A percentile compares a stretch with the other conserved stretches of the same genome.
Evolutionary conservation across 1,140 invertebrate species (phyloP).

Genomic region (Apis florea): DNA sequence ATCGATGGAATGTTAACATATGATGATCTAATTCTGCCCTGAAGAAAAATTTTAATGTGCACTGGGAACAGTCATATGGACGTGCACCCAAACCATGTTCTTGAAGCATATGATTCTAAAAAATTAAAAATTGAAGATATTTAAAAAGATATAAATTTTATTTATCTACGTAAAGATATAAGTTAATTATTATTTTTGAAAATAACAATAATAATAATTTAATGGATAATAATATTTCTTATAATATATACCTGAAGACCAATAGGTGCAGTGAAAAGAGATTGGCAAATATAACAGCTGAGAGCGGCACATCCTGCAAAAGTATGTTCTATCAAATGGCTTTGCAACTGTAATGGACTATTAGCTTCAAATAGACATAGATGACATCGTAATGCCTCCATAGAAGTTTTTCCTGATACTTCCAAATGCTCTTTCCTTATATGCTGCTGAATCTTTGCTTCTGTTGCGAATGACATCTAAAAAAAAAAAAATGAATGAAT

Average conservation of each 20-base stretch:
- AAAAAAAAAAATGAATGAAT: not conserved
- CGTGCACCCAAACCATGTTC: constrained; percentile 89
- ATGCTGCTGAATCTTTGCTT: constrained; percentile 86
- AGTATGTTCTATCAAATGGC: constrained; percentile 95
- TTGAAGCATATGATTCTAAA: constrained; percentile 88
- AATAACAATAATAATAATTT: not conserved
- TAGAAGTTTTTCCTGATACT: constrained; percentile 58
- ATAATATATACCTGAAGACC: constrained; percentile 83
- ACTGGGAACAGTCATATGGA: constrained; percentile 92
- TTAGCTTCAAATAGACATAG: constrained; percentile 87
- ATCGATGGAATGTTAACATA: constrained; percentile 68
- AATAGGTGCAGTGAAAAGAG: constrained; percentile 90
- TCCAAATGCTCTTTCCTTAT: constrained; percentile 77
- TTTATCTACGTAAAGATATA: not conserved
- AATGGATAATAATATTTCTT: not conserved
- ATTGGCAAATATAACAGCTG: constrained; percentile 93
- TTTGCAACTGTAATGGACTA: constrained; percentile 90
- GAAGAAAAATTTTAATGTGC: constrained; percentile 94
- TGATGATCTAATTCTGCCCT: constrained; percentile 95
- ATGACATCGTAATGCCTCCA: constrained; percentile 83
- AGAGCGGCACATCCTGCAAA: constrained; percentile 91
- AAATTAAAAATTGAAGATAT: constrained; percentile 8
- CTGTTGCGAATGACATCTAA: constrained; percentile 84
- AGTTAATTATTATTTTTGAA: not conserved
- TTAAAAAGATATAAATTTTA: not conserved